phyloP scores from a whole-genome alignment of 2,113 vertebrate genomes.

The Chamaea fasciata region DNA sequence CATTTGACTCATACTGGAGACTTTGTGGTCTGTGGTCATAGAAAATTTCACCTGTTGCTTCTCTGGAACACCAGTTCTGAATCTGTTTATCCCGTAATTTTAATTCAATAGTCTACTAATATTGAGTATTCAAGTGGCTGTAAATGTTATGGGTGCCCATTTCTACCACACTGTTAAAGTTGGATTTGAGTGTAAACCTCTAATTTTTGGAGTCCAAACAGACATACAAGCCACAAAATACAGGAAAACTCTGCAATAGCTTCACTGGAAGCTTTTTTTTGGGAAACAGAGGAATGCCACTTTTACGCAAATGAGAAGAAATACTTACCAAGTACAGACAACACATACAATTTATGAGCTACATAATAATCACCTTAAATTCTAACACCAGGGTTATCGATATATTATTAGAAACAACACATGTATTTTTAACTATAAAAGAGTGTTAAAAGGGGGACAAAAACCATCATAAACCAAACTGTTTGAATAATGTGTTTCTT shows the following conservation, averaged over 20 bases:
- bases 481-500: conserved; percentile 35
- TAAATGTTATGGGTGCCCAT: neutral
- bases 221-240: neutral
- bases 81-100: neutral
- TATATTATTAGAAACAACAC: conserved; percentile 53
- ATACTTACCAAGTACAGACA: neutral
- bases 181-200: neutral
- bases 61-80: neutral
- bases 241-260: neutral
- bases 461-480: conserved; percentile 29
- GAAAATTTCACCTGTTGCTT: neutral
- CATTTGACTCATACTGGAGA: neutral
- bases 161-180: neutral
- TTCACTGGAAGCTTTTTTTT: conserved; percentile 1
- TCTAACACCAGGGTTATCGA: conserved; percentile 17
- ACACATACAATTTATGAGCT: conserved; percentile 38
- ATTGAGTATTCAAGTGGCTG: neutral
- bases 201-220: neutral
- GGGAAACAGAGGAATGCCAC: neutral
- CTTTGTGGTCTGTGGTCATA: neutral
- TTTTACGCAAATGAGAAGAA: neutral
- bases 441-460: neutral
- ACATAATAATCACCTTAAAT: conserved; percentile 46
- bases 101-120: neutral
- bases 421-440: neutral